Percentiles rank a stretch among this genome's conserved stretches.
Conservation (phyloP, 1,140 invertebrate species). For the Tetramorium simillimum region DNA sequence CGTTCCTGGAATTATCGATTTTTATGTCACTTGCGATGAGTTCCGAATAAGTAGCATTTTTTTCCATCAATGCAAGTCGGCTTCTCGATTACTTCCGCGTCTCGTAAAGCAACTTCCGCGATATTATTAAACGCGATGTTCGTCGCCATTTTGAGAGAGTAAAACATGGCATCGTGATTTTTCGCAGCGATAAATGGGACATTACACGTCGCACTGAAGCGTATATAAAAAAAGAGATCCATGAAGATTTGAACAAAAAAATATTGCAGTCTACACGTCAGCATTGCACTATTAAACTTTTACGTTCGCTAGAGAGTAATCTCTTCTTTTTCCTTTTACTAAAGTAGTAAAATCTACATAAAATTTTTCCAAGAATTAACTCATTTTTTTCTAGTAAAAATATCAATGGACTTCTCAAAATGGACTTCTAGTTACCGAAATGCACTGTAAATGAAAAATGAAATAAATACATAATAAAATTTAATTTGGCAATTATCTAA, state of each 20-base stretch:
- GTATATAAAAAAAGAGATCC: background rate
- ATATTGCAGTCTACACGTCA: slow-evolving; percentile 11
- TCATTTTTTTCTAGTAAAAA: background rate
- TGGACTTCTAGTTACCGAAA: background rate
- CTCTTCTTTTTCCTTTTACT: background rate
- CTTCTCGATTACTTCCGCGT: slow-evolving; percentile 40
- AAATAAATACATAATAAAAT: background rate
- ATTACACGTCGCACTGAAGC: background rate
- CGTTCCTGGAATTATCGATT: slow-evolving; percentile 1
- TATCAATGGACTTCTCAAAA: background rate
- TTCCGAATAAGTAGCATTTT: background rate
- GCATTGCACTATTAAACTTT: slow-evolving; percentile 18
- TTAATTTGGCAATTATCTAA: background rate
- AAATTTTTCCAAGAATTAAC: background rate
- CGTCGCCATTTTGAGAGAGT: slow-evolving; percentile 21
- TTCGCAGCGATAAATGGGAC: slow-evolving; percentile 43
- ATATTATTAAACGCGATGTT: slow-evolving; percentile 42
- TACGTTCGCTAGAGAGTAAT: background rate
- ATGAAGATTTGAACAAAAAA: slow-evolving; percentile 39
- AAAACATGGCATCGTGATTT: slow-evolving; percentile 33
- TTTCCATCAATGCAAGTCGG: background rate
- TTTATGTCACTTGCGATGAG: background rate
- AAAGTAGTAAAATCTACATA: background rate
- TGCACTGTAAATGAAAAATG: background rate
- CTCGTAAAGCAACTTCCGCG: slow-evolving; percentile 13